phyloP scores from a whole-genome alignment of 2,113 vertebrate species.

The Martes martes region DNA sequence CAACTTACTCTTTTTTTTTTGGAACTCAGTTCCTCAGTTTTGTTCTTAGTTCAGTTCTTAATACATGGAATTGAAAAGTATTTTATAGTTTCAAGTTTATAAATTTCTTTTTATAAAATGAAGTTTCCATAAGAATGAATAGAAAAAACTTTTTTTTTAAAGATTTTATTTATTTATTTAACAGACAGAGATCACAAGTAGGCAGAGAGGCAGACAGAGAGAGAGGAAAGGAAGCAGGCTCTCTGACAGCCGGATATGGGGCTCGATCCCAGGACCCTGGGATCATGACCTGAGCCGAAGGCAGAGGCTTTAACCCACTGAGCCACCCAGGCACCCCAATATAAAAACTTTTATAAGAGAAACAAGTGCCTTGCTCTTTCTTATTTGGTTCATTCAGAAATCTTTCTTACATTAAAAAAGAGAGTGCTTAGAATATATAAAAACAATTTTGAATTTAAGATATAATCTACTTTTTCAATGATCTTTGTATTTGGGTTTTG shows the following conservation, averaged over 20 bases:
- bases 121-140: not conserved
- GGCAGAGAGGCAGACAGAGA: too few relatives aligned
- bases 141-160: not conserved
- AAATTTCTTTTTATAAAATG: not conserved
- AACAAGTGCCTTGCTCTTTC: not conserved
- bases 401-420: not conserved
- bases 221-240: too few relatives aligned
- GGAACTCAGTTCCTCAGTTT: not conserved
- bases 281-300: too few relatives aligned
- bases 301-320: too few relatives aligned
- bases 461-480: not conserved
- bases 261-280: too few relatives aligned
- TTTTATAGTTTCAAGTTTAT: not conserved
- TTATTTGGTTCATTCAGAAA: conserved; percentile 11
- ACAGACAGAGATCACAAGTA: too few relatives aligned
- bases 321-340: not conserved
- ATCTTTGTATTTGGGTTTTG: not conserved
- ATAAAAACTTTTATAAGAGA: not conserved
- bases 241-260: too few relatives aligned
- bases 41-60: not conserved
- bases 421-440: not conserved
- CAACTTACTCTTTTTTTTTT: not conserved
- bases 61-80: not conserved
- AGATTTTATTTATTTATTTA: too few relatives aligned
- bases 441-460: not conserved